Evolutionary conservation across 2,888 invertebrate species (phyloP).

Genomic region (Netelia inedita): DNA sequence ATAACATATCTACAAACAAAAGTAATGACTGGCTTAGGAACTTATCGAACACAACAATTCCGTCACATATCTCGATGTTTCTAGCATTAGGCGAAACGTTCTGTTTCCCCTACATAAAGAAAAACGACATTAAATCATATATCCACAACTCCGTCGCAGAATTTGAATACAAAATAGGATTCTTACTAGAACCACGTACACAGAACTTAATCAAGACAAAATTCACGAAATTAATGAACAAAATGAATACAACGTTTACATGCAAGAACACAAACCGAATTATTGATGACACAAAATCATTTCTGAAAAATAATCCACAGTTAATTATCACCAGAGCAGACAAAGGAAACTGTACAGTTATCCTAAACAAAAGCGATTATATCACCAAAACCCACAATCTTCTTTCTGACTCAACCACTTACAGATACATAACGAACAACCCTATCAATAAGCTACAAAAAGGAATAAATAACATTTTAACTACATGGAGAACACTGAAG

Average conservation of each 20-base stretch:
- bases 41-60: not conserved
- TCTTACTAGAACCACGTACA: not conserved
- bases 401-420: not conserved
- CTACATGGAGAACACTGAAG: not conserved
- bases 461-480: not conserved
- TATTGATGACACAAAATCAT: slow-evolving; percentile 3
- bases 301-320: not conserved
- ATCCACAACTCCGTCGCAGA: not conserved
- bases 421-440: not conserved
- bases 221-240: not conserved
- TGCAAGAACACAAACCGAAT: not conserved
- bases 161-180: not conserved
- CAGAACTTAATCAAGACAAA: not conserved
- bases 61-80: not conserved
- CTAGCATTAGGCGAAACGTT: not conserved
- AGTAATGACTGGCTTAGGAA: not conserved
- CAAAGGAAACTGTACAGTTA: too few relatives aligned
- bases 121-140: not conserved
- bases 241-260: not conserved
- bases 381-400: not conserved
- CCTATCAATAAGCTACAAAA: slow-evolving; percentile 4
- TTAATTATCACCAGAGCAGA: slow-evolving; percentile 4
- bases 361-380: slow-evolving; percentile 8
- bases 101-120: not conserved
- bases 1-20: too few relatives aligned